phyloP scores from a whole-genome alignment of 2,888 invertebrate species.

The Cepaea hortensis region DNA sequence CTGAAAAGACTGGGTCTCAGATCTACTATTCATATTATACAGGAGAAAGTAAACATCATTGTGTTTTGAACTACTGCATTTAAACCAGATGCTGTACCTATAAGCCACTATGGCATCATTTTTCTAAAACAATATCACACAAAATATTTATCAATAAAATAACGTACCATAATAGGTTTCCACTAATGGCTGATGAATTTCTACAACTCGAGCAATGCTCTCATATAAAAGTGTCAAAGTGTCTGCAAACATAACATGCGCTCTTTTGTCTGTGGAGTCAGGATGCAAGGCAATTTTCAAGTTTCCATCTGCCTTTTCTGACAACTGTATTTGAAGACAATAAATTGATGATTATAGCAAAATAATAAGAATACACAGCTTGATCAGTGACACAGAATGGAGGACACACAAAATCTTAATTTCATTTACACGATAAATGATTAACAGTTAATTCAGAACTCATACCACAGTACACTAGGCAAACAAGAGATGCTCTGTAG shows the following conservation, averaged over 20 bases:
- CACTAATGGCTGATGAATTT: constrained; percentile 91
- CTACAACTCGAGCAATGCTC: constrained; percentile 88
- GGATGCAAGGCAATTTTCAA: constrained; percentile 80
- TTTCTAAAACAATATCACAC: too few relatives aligned
- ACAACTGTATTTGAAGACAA: constrained; percentile 68
- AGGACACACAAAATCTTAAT: background rate
- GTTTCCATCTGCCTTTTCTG: constrained; percentile 84
- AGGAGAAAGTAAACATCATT: too few relatives aligned
- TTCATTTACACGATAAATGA: background rate
- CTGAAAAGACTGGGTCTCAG: too few relatives aligned
- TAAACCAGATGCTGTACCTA: too few relatives aligned
- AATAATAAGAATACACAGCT: background rate
- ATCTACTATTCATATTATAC: too few relatives aligned
- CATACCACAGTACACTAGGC: background rate
- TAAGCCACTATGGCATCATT: too few relatives aligned
- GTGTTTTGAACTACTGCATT: too few relatives aligned
- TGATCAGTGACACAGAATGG: background rate
- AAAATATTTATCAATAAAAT: background rate
- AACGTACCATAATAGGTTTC: constrained; percentile 88
- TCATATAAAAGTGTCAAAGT: constrained; percentile 90
- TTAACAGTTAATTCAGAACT: background rate
- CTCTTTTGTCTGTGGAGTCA: constrained; percentile 82
- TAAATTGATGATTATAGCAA: background rate
- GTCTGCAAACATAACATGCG: constrained; percentile 88
- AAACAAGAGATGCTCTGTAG: too few relatives aligned